Percentiles rank a stretch among this genome's conserved stretches.
Conservation (phyloP, 2,113 vertebrate genomes). For the Zootoca vivipara region DNA sequence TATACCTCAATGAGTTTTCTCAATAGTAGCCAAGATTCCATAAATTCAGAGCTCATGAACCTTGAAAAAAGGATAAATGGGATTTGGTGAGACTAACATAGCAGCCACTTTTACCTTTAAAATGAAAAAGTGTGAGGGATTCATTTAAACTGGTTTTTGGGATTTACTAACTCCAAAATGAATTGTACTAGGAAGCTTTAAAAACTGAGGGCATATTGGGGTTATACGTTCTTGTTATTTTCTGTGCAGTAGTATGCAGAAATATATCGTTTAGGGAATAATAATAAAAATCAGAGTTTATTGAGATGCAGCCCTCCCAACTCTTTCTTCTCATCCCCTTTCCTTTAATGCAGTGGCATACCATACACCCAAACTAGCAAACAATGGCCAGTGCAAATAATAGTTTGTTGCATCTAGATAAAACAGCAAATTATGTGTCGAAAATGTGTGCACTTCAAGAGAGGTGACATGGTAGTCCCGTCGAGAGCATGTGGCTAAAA, state of each 20-base stretch:
- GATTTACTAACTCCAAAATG: conserved; percentile 61
- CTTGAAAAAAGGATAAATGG: conserved; percentile 43
- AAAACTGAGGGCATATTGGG: conserved; percentile 60
- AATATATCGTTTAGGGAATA: conserved; percentile 57
- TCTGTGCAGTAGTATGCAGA: conserved; percentile 53
- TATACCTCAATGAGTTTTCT: conserved; percentile 66
- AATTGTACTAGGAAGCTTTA: conserved; percentile 65
- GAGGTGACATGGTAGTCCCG: background rate
- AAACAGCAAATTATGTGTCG: background rate
- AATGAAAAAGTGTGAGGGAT: background rate
- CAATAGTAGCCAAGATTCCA: conserved; percentile 60
- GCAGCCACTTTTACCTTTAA: background rate
- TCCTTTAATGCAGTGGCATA: conserved; percentile 59
- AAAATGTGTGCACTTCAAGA: background rate
- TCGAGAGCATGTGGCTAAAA: background rate
- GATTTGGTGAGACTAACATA: background rate
- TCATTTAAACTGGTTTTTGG: background rate
- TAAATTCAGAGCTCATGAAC: conserved; percentile 67
- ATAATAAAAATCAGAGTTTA: conserved; percentile 58
- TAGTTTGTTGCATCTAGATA: background rate
- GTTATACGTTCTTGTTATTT: conserved; percentile 55
- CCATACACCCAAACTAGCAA: background rate
- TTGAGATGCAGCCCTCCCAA: background rate
- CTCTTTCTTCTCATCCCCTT: conserved; percentile 22
- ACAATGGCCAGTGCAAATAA: background rate